Evolutionary conservation across 1,140 invertebrate genomes (phyloP).

Genomic region (Zaprionus ghesquierei): DNA sequence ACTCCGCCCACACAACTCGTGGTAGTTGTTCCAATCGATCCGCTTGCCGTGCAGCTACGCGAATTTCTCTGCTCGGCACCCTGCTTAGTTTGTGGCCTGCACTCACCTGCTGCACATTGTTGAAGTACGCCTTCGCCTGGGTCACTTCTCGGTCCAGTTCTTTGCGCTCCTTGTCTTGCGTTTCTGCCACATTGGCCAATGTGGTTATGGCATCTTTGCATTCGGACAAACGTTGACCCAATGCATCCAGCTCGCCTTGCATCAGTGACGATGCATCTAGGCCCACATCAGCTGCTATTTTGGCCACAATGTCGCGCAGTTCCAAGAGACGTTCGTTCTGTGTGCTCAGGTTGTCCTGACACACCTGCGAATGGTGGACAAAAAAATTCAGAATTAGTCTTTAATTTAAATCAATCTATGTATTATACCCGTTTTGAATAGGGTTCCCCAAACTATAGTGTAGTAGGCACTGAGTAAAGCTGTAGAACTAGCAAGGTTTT

Average conservation of each 20-base stretch:
- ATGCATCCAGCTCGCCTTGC: conserved; percentile 89
- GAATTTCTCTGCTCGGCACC: background rate
- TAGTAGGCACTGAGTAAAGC: too few species aligned
- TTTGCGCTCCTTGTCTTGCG: conserved; percentile 84
- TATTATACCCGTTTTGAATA: too few species aligned
- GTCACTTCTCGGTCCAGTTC: conserved; percentile 84
- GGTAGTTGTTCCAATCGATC: conserved; percentile 54
- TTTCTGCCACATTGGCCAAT: conserved; percentile 89
- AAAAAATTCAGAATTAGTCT: background rate
- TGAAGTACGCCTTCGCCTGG: conserved; percentile 85
- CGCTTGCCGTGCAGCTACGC: background rate
- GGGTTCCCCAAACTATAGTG: too few species aligned
- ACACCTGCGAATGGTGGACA: conserved; percentile 86
- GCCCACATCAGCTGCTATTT: conserved; percentile 90
- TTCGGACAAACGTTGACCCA: conserved; percentile 90
- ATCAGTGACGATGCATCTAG: conserved; percentile 87
- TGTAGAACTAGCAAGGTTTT: too few species aligned
- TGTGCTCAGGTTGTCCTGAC: conserved; percentile 88
- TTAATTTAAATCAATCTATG: too few species aligned
- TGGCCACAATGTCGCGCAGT: conserved; percentile 88
- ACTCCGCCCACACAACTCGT: background rate
- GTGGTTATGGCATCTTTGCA: conserved; percentile 88
- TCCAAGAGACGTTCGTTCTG: conserved; percentile 88
- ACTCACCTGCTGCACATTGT: conserved; percentile 86
- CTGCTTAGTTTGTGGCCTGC: conserved; percentile 9